Evolutionary conservation across 2,888 invertebrate genomes (phyloP), one percentile per base, ranked within the genome.

Genomic region (Masnerella sp.): DNA sequence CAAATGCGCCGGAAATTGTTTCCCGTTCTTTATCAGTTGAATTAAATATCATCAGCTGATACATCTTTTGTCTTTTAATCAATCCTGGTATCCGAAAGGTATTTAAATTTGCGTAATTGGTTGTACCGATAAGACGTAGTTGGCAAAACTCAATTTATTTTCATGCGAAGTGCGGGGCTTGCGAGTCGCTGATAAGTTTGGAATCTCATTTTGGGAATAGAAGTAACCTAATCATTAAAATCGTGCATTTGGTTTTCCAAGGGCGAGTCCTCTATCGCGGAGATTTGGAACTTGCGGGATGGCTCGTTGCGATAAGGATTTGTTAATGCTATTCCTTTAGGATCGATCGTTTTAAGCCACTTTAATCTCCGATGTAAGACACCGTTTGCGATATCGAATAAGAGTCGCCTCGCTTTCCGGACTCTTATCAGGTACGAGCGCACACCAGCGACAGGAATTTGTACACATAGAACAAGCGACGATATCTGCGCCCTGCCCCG

Each of bases 361-460:
- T 67, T 47, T 49, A 59, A 58, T 68, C 56, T 47, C 14, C 25
- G 51, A 67, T 65, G 70, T 73, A 73, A 73, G 70, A 76, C 73
- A 76, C 58, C 61, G 67, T 67, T 68, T 74, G 62, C 32, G 62
- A 74, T 72, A 70, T 61, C 34, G 52, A 58, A 52, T 40, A 52
- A 76, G 71, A 52, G 74, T 34, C 65, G 52, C 68, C 64, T 70
- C 70, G 67, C 70, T 59, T 73, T 70, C 47, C 62, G 58, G 45
- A 54, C 78, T 80, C 79, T 82, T 82, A 82, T 82, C 81, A 78
- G 71, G 76, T 76, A 78, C 79, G 15, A 77, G 79, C 80, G 79
- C 77, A 80, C 77, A 75, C 65, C 65, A 71, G 34, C 22, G 30
- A 40, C 59, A 61, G 59, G 22, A 64, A 67, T 62, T 49, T 73